These are phyloP conservation scores for Protosalanx chinensis DNA, from an alignment of 2,797 vertebrate species.

Conservation along the genomic window DNA sequence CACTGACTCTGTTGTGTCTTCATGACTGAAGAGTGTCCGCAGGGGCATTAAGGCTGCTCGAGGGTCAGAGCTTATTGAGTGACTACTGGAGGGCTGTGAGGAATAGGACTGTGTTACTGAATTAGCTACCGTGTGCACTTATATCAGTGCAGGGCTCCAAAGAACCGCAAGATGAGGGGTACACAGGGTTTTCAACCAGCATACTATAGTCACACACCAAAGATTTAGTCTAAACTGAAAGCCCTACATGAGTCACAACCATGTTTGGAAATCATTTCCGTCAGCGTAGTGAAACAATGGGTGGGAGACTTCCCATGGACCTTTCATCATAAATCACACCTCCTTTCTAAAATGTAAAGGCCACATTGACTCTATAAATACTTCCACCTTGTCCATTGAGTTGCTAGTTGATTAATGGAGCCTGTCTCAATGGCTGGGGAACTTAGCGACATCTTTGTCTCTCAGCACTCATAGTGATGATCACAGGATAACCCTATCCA, in stretches of 20 bases:
- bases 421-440: constrained; percentile 40
- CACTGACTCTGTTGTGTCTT: not conserved
- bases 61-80: not conserved
- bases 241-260: not conserved
- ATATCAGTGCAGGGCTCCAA: too few species aligned
- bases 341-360: constrained; percentile 7
- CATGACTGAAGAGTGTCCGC: not conserved
- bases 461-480: constrained; percentile 50
- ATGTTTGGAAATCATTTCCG: not conserved
- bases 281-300: not conserved
- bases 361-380: constrained; percentile 12
- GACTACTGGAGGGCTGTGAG: too few species aligned
- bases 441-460: constrained; percentile 46
- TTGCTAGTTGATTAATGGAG: constrained; percentile 55
- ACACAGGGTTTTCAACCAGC: too few species aligned
- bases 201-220: not conserved
- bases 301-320: constrained; percentile 9
- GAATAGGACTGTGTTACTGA: too few species aligned
- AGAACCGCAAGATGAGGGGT: too few species aligned
- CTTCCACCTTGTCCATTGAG: constrained; percentile 23
- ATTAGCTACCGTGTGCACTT: too few species aligned
- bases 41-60: not conserved
- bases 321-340: constrained; percentile 12
- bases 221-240: not conserved
- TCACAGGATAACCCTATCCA: constrained; percentile 58